These are phyloP conservation scores for Tangara arthus DNA, from an alignment of 2,797 vertebrate species.

Conservation along the genomic window DNA sequence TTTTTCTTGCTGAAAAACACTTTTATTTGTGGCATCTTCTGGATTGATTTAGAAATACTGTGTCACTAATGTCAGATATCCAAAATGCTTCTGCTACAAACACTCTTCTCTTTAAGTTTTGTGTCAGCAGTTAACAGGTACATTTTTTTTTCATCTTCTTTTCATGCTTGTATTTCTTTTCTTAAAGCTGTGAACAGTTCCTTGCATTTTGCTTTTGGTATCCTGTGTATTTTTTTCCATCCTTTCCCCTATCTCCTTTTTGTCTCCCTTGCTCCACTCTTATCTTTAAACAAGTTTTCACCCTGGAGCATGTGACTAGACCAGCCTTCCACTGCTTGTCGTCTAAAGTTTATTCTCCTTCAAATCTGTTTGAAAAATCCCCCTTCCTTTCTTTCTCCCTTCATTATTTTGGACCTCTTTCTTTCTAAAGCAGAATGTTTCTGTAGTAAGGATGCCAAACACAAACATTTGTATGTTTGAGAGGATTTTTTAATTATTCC, in stretches of 20 bases:
- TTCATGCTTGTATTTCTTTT: neutral
- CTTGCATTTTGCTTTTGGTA: neutral
- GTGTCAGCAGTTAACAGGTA: neutral
- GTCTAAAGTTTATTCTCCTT: constrained; percentile 25
- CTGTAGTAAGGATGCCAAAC: neutral
- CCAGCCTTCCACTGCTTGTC: neutral
- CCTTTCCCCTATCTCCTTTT: neutral
- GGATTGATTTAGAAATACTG: neutral
- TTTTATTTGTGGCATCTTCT: neutral
- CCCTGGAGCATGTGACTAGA: neutral
- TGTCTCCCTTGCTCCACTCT: neutral
- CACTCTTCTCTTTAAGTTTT: neutral
- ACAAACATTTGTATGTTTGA: neutral
- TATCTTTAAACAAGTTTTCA: neutral
- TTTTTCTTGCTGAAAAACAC: neutral
- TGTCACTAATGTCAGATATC: neutral
- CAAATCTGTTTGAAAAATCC: neutral
- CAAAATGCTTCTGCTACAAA: neutral
- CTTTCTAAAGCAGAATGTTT: neutral
- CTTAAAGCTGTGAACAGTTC: neutral
- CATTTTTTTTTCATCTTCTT: neutral
- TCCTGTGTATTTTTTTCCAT: neutral
- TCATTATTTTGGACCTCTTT: neutral
- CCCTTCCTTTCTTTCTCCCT: neutral
- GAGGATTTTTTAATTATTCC: neutral